Evolutionary conservation across 2,797 vertebrate genomes (phyloP), one percentile per base, ranked within the genome.

Genomic region (Cryptoprocta ferox): DNA sequence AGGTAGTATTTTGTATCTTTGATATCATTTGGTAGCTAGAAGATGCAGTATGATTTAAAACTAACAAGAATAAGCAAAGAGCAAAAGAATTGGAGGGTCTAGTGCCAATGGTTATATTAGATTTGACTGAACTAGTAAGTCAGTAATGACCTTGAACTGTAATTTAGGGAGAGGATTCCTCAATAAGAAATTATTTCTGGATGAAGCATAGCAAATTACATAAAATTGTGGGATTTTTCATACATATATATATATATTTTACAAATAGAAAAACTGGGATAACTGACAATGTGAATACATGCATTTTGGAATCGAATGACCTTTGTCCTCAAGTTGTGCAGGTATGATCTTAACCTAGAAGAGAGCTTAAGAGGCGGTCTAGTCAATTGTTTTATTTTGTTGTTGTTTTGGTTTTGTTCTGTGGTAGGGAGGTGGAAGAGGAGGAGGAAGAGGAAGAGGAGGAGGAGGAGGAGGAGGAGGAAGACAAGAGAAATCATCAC

Each of bases 1-100:
- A 84, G 61, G 48, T 80, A 71, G 53, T 96, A 90, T 91, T 96
- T 97, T 95, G 65, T 39, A 87, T 87, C 63, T 95, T 80, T 91
- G 59, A 92, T 32, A 68, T 73, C 75, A 11, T 83, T 97, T 76
- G 53, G 59, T 84, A 63, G 70, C 63, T 83, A 73, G 56, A 97
- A 93, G 63, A 92, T 63, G n/a, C 11, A 24, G 65, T 89, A 73
- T 81, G 71, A 94, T 42, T 84, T 86, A 81, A 90, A 84, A 71
- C 39, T 81, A 84, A 88, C 92, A 78, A 89, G 19, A 76, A 7
- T n/a, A 87, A 88, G 26, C 76, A 88, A 92, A 88, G 68, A 68
- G 63, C 61, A 84, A 92, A 95, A 97, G 19, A 13, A 78, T 78
- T 56, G 85, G 82, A 18, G 12, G 75, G 21, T 96, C 45, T 26